Conservation (phyloP, 1,140 invertebrate species). For the Mylabris phalerata region DNA sequence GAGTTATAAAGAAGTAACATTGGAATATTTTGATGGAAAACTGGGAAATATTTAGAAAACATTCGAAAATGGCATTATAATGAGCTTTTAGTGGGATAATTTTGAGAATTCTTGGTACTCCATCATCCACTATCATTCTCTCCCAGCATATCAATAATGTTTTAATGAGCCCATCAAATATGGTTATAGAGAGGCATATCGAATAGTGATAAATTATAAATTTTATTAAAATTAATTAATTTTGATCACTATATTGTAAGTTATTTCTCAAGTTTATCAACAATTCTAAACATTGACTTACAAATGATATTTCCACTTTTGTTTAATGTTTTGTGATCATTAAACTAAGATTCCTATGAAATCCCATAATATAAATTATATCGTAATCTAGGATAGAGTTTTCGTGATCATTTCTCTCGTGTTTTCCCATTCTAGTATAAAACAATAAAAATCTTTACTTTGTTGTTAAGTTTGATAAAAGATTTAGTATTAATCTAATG, state of each 20-base stretch:
- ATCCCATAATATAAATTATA: conserved; percentile 4
- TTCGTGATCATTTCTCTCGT: background rate
- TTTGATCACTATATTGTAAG: too few relatives aligned
- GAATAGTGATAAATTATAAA: too few relatives aligned
- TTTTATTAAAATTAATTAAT: too few relatives aligned
- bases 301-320: too few relatives aligned
- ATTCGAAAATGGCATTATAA: background rate
- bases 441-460: conserved; percentile 4
- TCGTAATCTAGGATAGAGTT: background rate
- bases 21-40: too few relatives aligned
- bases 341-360: too few relatives aligned
- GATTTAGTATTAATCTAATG: conserved; percentile 13
- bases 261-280: too few relatives aligned
- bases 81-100: background rate
- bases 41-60: background rate
- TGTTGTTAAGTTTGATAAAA: conserved; percentile 10
- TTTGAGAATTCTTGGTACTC: background rate
- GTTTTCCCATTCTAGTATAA: background rate
- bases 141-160: too few relatives aligned
- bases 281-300: background rate
- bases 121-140: background rate
- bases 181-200: too few relatives aligned
- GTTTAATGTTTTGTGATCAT: too few relatives aligned
- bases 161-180: too few relatives aligned
- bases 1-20: too few relatives aligned